A percentile compares a stretch with the other conserved stretches of the same genome.
These are phyloP conservation scores for Drosophila hamatofila DNA, from an alignment of 2,888 invertebrate species.

Conservation along the genomic window DNA sequence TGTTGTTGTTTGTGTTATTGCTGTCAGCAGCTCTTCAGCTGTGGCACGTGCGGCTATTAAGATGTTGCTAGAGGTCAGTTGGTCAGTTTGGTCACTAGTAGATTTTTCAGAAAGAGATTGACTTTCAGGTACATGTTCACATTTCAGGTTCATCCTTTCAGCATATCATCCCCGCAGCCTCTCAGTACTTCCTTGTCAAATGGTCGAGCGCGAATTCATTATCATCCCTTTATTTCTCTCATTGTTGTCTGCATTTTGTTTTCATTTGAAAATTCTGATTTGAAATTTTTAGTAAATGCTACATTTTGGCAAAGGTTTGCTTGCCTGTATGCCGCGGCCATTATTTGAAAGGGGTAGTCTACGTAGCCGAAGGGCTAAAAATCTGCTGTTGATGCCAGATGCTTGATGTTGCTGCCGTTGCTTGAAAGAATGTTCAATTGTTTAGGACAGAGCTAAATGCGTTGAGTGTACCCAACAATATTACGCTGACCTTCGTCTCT, in stretches of 20 bases:
- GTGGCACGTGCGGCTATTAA: slow-evolving; percentile 67
- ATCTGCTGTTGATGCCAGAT: slow-evolving; percentile 40
- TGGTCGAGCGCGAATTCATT: slow-evolving; percentile 13
- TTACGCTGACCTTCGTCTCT: slow-evolving; percentile 63
- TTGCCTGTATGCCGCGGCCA: slow-evolving; percentile 10
- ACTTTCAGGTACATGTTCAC: slow-evolving; percentile 2
- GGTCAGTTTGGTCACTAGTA: slow-evolving; percentile 54
- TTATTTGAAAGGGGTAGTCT: slow-evolving; percentile 68
- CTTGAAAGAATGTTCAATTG: slow-evolving; percentile 50
- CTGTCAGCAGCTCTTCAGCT: slow-evolving; percentile 42
- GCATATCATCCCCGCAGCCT: not conserved
- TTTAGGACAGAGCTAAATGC: slow-evolving; percentile 57
- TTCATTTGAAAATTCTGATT: slow-evolving; percentile 64
- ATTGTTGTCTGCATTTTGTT: slow-evolving; percentile 56
- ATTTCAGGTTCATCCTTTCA: not conserved
- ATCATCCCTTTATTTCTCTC: slow-evolving; percentile 69
- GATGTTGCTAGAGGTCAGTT: slow-evolving; percentile 60
- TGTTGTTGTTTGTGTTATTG: slow-evolving; percentile 30
- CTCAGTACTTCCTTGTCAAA: not conserved
- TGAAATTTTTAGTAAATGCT: slow-evolving; percentile 70
- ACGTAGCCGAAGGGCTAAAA: slow-evolving; percentile 50
- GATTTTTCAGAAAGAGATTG: slow-evolving; percentile 3
- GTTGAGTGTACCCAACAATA: slow-evolving; percentile 46
- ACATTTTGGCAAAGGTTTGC: slow-evolving; percentile 71
- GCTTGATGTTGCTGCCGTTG: slow-evolving; percentile 16